A percentile compares a stretch with the other conserved stretches of the same genome.
Conservation (phyloP, 1,140 invertebrate genomes). For the Maniola jurtina region DNA sequence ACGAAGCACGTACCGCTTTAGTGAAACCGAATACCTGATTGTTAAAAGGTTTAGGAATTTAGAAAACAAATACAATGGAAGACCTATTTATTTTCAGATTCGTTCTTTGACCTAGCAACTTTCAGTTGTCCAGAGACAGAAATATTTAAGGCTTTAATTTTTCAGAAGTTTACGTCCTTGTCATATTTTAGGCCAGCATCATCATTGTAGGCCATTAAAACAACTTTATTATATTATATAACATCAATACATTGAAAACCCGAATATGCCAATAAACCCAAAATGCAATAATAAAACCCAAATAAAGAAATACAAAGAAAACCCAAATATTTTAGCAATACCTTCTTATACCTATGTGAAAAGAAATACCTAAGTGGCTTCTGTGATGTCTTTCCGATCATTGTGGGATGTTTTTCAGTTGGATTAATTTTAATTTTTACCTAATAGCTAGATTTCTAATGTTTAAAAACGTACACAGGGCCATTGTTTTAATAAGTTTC, state of each 20-base stretch:
- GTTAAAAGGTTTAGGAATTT: constrained; percentile 55
- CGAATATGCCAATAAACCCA: no score
- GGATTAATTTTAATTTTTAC: background rate
- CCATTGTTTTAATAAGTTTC: constrained; percentile 69
- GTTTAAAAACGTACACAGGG: constrained; percentile 34
- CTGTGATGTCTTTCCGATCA: no score
- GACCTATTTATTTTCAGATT: constrained; percentile 22
- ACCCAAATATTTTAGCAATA: no score
- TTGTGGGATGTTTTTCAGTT: background rate
- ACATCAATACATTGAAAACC: no score
- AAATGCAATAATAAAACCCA: no score
- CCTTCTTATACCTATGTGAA: no score
- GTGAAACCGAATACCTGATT: constrained; percentile 59
- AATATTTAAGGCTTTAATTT: background rate
- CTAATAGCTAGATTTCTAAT: constrained; percentile 11
- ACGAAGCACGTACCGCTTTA: constrained; percentile 55
- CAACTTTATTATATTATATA: no score
- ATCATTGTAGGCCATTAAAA: no score
- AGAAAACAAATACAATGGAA: constrained; percentile 48
- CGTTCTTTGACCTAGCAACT: background rate
- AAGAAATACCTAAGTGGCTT: no score
- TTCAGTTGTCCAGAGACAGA: background rate
- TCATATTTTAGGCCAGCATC: no score
- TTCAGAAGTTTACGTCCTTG: background rate
- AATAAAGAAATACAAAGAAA: no score